Evolutionary conservation across 2,888 invertebrate species (phyloP).

Genomic region (Drosophila quinaria): DNA sequence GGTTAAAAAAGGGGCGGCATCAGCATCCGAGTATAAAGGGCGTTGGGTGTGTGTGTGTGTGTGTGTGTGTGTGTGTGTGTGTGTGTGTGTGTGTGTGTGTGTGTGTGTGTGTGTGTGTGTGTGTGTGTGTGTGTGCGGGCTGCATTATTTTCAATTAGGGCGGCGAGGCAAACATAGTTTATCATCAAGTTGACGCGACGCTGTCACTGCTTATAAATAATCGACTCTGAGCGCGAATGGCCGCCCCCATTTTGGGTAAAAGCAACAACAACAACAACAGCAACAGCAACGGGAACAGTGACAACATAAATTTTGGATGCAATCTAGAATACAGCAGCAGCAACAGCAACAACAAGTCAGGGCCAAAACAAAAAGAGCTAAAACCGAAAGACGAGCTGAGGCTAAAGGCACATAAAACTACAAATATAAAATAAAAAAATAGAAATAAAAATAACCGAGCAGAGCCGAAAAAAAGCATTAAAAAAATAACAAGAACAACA

Average conservation of each 20-base stretch:
- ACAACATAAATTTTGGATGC: constrained; percentile 84
- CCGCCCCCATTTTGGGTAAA: constrained; percentile 71
- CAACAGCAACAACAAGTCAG: constrained; percentile 22
- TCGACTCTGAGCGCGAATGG: constrained; percentile 66
- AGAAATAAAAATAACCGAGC: constrained; percentile 54
- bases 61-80: not conserved
- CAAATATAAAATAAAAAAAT: too few species aligned
- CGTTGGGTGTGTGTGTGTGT: not conserved
- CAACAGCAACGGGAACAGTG: constrained; percentile 46
- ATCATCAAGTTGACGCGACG: constrained; percentile 80
- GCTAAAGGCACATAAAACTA: constrained; percentile 68
- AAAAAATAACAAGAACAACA: constrained; percentile 22
- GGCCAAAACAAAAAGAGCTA: constrained; percentile 48
- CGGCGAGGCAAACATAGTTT: constrained; percentile 81
- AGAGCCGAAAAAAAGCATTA: constrained; percentile 40
- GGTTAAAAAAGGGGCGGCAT: not conserved
- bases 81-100: not conserved
- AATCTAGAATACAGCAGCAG: constrained; percentile 62
- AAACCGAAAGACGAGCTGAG: constrained; percentile 39
- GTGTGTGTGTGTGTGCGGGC: constrained; percentile 8
- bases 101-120: not conserved
- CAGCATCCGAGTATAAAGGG: not conserved
- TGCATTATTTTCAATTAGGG: constrained; percentile 80
- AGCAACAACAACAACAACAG: constrained; percentile 4
- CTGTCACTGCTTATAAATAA: constrained; percentile 82